These are phyloP conservation scores for Vidua chalybeata DNA, from an alignment of 2,113 vertebrate genomes.

Conservation along the genomic window DNA sequence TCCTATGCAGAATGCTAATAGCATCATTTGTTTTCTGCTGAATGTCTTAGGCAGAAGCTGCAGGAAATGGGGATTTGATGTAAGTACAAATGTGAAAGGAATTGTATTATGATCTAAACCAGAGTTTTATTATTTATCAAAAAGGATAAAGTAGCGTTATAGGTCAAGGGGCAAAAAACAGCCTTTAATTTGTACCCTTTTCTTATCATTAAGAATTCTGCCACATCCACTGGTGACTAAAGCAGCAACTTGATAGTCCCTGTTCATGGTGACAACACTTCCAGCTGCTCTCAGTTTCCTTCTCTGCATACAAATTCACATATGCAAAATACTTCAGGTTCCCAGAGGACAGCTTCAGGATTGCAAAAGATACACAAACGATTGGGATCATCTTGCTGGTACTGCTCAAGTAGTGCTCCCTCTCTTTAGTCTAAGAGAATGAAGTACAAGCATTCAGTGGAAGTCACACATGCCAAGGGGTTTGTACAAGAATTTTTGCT, in stretches of 20 bases:
- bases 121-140: background rate
- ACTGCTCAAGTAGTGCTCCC: background rate
- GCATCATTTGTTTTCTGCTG: conserved; percentile 38
- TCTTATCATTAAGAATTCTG: conserved; percentile 8
- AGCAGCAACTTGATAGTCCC: conserved; percentile 12
- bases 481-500: background rate
- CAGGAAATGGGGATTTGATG: conserved; percentile 21
- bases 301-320: conserved; percentile 52
- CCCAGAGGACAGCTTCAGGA: conserved; percentile 30
- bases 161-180: background rate
- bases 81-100: conserved; percentile 13
- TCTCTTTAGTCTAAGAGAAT: background rate
- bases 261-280: background rate
- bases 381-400: background rate
- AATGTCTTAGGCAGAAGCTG: background rate
- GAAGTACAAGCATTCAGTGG: background rate
- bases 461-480: background rate
- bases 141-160: background rate
- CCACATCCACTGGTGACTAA: conserved; percentile 4
- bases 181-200: background rate
- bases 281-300: conserved; percentile 19
- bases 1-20: conserved; percentile 14
- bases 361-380: background rate
- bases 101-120: background rate
- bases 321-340: conserved; percentile 26